Conservation (phyloP, 2,888 invertebrate genomes). For the Caradrina clavipalpis region DNA sequence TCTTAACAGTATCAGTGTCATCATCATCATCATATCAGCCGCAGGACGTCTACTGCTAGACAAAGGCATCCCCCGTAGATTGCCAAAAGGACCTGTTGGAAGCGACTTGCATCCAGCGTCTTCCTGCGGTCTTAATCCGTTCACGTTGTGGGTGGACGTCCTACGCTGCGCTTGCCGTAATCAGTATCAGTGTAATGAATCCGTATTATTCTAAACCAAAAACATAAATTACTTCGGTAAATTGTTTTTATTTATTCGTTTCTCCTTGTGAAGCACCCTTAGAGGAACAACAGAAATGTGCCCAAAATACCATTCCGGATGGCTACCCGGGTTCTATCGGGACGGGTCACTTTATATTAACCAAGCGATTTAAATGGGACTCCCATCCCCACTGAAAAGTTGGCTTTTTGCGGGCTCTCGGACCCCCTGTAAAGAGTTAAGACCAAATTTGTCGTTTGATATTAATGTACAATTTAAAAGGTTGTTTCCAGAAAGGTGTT, state of each 20-base stretch:
- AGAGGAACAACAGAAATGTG: conserved; percentile 70
- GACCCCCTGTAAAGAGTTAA: conserved; percentile 58
- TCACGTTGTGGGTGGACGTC: too few species aligned
- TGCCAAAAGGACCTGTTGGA: too few species aligned
- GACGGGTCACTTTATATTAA: conserved; percentile 73
- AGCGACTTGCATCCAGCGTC: too few species aligned
- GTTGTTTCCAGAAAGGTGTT: conserved; percentile 48
- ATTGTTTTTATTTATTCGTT: conserved; percentile 12
- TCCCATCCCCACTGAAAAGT: conserved; percentile 63
- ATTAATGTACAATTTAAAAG: conserved; percentile 56
- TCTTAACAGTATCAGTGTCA: too few species aligned
- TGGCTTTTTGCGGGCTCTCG: conserved; percentile 70
- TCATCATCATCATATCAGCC: too few species aligned
- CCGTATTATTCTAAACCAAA: too few species aligned
- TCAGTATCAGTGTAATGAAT: too few species aligned
- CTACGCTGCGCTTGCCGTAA: too few species aligned
- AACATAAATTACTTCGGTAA: neutral
- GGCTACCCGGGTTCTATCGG: conserved; percentile 65
- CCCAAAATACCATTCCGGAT: conserved; percentile 74
- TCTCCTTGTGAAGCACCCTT: conserved; percentile 57
- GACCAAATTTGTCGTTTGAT: conserved; percentile 54
- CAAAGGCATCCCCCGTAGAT: too few species aligned
- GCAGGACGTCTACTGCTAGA: too few species aligned
- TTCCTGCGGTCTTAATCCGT: too few species aligned
- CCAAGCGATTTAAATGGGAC: conserved; percentile 74